Percentiles rank a stretch among this genome's conserved stretches.
phyloP scores from a whole-genome alignment of 1,140 invertebrate species.

The Drosophila ogumai region DNA sequence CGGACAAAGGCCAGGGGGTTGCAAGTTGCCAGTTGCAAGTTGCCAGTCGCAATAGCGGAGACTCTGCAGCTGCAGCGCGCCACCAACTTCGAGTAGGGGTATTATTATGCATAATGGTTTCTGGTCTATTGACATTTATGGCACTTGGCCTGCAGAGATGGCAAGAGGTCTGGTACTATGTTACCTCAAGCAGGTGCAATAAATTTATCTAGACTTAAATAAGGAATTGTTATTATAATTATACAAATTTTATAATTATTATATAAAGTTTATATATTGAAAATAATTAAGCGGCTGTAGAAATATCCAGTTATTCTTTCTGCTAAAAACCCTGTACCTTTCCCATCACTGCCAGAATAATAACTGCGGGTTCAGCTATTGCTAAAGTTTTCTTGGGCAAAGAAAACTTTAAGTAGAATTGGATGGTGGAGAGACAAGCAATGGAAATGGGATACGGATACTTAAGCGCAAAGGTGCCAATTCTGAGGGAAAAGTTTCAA shows the following conservation, averaged over 20 bases:
- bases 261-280: not conserved
- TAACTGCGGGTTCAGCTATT: constrained; percentile 34
- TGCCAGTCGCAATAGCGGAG: not conserved
- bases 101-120: constrained; percentile 79
- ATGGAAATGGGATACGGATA: constrained; percentile 56
- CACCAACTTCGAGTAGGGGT: constrained; percentile 24
- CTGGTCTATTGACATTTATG: constrained; percentile 81
- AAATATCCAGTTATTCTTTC: too few species aligned
- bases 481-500: not conserved
- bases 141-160: constrained; percentile 40
- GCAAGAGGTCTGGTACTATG: not conserved
- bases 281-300: too few species aligned
- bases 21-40: constrained; percentile 6
- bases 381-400: constrained; percentile 33
- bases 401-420: constrained; percentile 39
- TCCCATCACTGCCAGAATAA: constrained; percentile 5
- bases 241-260: not conserved
- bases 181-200: not conserved
- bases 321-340: not conserved
- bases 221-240: not conserved
- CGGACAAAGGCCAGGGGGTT: constrained; percentile 19
- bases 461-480: constrained; percentile 6
- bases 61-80: constrained; percentile 40
- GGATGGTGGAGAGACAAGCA: constrained; percentile 54
- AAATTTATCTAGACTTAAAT: not conserved